These are phyloP conservation scores for Ethmia dodecea DNA, from an alignment of 2,888 invertebrate genomes.

Conservation along the genomic window DNA sequence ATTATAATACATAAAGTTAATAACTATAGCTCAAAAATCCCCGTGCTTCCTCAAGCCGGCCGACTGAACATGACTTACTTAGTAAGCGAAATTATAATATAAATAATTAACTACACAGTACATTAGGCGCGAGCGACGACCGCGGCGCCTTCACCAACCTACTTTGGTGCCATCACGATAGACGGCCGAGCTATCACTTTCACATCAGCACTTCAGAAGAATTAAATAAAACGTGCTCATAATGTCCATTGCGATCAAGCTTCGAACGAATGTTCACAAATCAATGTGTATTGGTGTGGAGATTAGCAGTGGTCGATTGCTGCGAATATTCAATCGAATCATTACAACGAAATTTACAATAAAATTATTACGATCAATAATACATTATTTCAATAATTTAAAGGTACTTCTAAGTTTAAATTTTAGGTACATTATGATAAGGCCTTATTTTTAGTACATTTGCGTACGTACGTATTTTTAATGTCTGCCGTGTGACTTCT, in stretches of 20 bases:
- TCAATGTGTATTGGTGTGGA: conserved; percentile 11
- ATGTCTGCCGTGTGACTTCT: too few species aligned
- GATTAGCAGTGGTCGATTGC: too few species aligned
- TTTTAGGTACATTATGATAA: too few species aligned
- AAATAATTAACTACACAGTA: conserved; percentile 43
- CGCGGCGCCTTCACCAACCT: conserved; percentile 25
- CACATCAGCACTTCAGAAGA: conserved; percentile 42
- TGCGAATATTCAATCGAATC: too few species aligned
- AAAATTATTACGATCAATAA: too few species aligned
- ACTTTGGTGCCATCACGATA: conserved; percentile 50
- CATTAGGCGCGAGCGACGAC: conserved; percentile 11
- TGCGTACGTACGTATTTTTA: too few species aligned
- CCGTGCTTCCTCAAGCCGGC: conserved; percentile 61
- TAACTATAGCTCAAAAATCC: conserved; percentile 64
- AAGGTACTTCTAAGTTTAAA: too few species aligned
- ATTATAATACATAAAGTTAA: conserved; percentile 71
- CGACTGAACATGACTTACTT: conserved; percentile 62
- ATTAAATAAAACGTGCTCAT: conserved; percentile 42
- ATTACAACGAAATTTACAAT: too few species aligned
- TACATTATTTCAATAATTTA: too few species aligned
- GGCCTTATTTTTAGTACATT: too few species aligned
- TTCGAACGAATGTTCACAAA: conserved; percentile 25
- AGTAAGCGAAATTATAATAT: conserved; percentile 68
- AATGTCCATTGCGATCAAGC: conserved; percentile 35
- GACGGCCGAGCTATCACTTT: conserved; percentile 38